phyloP scores from a whole-genome alignment of 35 echinoderm and acorn worm species.

The Ophiothrix spiculata region DNA sequence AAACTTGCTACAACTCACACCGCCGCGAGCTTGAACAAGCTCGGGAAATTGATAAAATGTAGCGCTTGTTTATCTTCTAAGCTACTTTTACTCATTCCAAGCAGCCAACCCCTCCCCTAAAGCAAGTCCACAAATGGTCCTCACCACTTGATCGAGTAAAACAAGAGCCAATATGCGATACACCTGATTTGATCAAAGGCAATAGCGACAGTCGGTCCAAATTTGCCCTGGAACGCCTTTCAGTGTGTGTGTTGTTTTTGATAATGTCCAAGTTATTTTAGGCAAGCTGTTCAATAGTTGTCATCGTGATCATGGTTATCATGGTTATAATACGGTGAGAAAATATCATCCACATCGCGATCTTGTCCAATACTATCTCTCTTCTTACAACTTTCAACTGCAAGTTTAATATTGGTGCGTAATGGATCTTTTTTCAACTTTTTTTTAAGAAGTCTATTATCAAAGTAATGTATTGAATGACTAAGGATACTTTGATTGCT shows the following conservation, averaged over 20 bases:
- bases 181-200: slow-evolving; percentile 2
- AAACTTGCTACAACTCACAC: too few species aligned
- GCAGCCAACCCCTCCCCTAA: neutral
- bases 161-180: neutral
- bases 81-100: neutral
- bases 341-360: too few species aligned
- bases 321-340: too few species aligned
- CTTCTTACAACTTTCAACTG: too few species aligned
- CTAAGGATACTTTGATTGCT: too few species aligned
- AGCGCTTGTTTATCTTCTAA: slow-evolving; percentile 5
- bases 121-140: slow-evolving; percentile 3
- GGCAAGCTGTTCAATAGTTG: neutral
- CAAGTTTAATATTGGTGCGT: too few species aligned
- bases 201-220: neutral
- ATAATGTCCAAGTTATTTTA: slow-evolving; percentile 13
- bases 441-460: too few species aligned
- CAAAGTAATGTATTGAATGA: too few species aligned
- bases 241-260: neutral
- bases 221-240: neutral
- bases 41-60: slow-evolving; percentile 8
- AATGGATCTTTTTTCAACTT: too few species aligned
- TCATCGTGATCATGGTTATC: neutral
- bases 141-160: neutral
- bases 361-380: too few species aligned
- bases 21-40: too few species aligned